Evolutionary conservation across 2,113 vertebrate species (phyloP).

Genomic region (Lontra canadensis): DNA sequence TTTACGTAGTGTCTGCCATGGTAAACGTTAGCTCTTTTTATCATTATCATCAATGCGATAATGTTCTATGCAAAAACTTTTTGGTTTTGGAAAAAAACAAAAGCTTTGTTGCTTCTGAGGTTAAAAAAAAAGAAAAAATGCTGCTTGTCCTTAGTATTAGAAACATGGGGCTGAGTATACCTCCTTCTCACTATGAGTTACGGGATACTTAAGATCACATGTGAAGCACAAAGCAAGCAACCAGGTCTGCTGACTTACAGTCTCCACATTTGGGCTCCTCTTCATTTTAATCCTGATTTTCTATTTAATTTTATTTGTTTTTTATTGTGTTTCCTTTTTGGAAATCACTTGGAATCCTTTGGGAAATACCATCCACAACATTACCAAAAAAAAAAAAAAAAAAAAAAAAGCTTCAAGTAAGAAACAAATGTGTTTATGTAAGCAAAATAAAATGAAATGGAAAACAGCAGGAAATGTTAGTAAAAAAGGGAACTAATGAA

Average conservation of each 20-base stretch:
- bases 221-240: background rate
- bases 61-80: background rate
- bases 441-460: constrained; percentile 14
- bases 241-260: background rate
- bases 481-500: background rate
- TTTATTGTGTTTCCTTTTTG: background rate
- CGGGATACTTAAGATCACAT: background rate
- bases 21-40: background rate
- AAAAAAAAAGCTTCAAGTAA: background rate
- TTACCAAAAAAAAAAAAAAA: background rate
- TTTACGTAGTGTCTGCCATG: background rate
- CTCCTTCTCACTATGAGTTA: background rate
- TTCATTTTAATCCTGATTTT: background rate
- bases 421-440: background rate
- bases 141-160: background rate
- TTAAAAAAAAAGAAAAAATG: background rate
- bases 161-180: background rate
- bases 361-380: background rate
- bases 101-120: background rate
- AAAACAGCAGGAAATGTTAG: background rate
- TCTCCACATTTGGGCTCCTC: background rate
- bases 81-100: background rate
- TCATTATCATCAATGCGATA: background rate
- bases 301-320: background rate
- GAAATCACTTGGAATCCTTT: background rate